A percentile compares a stretch with the other conserved stretches of the same genome.
phyloP scores from a whole-genome alignment of 2,888 invertebrate genomes.

The Cryptosula pallasiana region DNA sequence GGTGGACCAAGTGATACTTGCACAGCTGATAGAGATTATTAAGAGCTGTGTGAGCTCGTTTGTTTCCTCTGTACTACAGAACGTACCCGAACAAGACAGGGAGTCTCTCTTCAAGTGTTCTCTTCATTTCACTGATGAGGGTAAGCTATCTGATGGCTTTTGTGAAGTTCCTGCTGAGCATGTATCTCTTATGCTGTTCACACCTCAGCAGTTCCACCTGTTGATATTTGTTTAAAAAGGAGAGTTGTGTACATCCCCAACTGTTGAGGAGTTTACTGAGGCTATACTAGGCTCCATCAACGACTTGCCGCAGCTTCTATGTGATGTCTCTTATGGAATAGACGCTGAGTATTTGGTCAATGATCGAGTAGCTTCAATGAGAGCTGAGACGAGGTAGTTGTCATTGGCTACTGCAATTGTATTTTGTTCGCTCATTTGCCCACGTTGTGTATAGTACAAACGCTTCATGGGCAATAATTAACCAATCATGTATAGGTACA shows the following conservation, averaged over 20 bases:
- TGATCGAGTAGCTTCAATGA: constrained; percentile 3
- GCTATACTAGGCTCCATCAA: constrained; percentile 36
- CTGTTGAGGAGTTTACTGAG: constrained; percentile 37
- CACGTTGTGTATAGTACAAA: too few relatives aligned
- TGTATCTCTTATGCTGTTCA: too few relatives aligned
- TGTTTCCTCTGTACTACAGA: constrained; percentile 37
- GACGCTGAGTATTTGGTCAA: constrained; percentile 22
- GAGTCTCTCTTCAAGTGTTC: constrained; percentile 43
- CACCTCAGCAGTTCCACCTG: too few relatives aligned
- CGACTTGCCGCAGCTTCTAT: constrained; percentile 40
- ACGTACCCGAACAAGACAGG: constrained; percentile 32
- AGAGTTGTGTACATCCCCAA: constrained; percentile 38
- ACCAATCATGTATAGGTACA: too few relatives aligned
- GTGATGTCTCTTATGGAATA: constrained; percentile 29
- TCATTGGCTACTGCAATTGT: background rate
- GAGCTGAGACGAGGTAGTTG: background rate
- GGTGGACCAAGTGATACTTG: constrained; percentile 47
- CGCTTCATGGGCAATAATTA: too few relatives aligned
- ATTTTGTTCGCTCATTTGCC: too few relatives aligned
- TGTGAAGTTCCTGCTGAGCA: too few relatives aligned
- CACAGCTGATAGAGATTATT: constrained; percentile 45
- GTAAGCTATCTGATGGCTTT: too few relatives aligned
- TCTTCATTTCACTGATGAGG: constrained; percentile 36
- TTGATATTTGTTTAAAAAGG: constrained; percentile 35
- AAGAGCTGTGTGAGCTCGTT: constrained; percentile 41